Evolutionary conservation across 2,113 vertebrate species (phyloP).

Genomic region (Mesocricetus auratus): DNA sequence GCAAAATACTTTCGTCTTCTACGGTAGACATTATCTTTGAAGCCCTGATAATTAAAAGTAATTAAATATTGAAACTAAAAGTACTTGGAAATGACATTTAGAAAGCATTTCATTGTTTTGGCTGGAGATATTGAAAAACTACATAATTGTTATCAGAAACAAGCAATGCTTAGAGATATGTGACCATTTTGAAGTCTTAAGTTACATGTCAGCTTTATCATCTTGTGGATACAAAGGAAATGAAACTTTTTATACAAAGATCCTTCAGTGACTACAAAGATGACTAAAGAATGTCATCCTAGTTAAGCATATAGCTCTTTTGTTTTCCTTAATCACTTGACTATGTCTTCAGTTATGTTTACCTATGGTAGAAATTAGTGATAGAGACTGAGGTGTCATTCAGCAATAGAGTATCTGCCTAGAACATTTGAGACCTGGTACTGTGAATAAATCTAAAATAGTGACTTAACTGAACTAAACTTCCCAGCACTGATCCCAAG

Average conservation of each 20-base stretch:
- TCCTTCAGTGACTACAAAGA: background rate
- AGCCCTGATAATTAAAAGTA: constrained; percentile 89
- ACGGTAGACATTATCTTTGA: constrained; percentile 98
- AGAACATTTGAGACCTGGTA: background rate
- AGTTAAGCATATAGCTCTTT: constrained; percentile 4
- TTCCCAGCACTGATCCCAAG: background rate
- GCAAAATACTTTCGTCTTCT: constrained; percentile 98
- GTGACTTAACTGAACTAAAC: constrained; percentile 10
- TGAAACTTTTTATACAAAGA: background rate
- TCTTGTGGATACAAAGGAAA: constrained; percentile 19
- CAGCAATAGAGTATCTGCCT: background rate
- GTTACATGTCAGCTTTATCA: background rate
- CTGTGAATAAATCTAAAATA: background rate
- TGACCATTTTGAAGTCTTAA: constrained; percentile 34
- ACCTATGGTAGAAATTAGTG: background rate
- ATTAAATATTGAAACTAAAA: constrained; percentile 43
- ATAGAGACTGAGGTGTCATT: background rate
- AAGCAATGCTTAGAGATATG: constrained; percentile 29
- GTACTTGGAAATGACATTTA: constrained; percentile 20
- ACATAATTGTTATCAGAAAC: constrained; percentile 10
- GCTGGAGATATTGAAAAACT: background rate
- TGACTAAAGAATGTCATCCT: background rate
- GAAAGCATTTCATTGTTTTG: constrained; percentile 29
- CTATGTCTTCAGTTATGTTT: background rate
- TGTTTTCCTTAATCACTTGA: constrained; percentile 14